Percentiles rank a stretch among this genome's conserved stretches.
Conservation (phyloP, 2,797 vertebrate genomes). For the Chrosomus eos region DNA sequence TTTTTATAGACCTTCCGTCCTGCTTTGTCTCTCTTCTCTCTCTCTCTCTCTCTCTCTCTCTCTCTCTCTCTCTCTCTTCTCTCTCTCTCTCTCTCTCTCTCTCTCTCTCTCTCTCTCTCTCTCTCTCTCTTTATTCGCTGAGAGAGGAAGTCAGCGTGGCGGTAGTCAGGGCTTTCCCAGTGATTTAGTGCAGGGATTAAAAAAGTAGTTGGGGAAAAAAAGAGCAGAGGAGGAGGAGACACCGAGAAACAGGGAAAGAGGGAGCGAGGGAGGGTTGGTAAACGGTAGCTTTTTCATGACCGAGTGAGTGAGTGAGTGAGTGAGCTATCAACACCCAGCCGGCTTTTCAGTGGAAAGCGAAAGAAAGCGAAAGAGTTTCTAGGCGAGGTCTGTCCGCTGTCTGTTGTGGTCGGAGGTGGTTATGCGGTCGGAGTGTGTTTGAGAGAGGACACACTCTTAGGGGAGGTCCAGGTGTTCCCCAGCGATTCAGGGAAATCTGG, state of each 20-base stretch:
- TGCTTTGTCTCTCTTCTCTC: slow-evolving; percentile 57
- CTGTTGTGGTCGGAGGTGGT: slow-evolving; percentile 43
- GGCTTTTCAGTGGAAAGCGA: slow-evolving; percentile 48
- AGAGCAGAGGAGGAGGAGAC: slow-evolving; percentile 61
- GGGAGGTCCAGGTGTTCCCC: slow-evolving; percentile 76
- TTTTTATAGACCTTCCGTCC: slow-evolving; percentile 64
- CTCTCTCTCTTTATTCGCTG: slow-evolving; percentile 21
- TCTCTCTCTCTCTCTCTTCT: slow-evolving; percentile 10
- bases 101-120: slow-evolving; percentile 5
- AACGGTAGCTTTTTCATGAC: slow-evolving; percentile 42
- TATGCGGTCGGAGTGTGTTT: slow-evolving; percentile 28
- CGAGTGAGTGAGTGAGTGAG: slow-evolving; percentile 25
- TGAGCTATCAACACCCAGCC: slow-evolving; percentile 35
- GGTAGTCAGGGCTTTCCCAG: slow-evolving; percentile 75
- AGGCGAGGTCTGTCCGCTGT: slow-evolving; percentile 16
- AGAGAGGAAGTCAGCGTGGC: slow-evolving; percentile 59
- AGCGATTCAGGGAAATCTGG: slow-evolving; percentile 57
- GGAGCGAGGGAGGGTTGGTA: slow-evolving; percentile 61
- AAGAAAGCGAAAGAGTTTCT: slow-evolving; percentile 41
- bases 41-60: neutral
- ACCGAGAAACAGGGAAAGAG: slow-evolving; percentile 34
- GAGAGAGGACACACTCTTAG: slow-evolving; percentile 30
- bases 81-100: slow-evolving; percentile 22
- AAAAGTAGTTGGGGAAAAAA: slow-evolving; percentile 41
- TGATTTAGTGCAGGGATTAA: slow-evolving; percentile 69